Evolutionary conservation across 2,113 vertebrate species (phyloP), one percentile per base, ranked within the genome.

Genomic region (Leucopsar rothschildi): DNA sequence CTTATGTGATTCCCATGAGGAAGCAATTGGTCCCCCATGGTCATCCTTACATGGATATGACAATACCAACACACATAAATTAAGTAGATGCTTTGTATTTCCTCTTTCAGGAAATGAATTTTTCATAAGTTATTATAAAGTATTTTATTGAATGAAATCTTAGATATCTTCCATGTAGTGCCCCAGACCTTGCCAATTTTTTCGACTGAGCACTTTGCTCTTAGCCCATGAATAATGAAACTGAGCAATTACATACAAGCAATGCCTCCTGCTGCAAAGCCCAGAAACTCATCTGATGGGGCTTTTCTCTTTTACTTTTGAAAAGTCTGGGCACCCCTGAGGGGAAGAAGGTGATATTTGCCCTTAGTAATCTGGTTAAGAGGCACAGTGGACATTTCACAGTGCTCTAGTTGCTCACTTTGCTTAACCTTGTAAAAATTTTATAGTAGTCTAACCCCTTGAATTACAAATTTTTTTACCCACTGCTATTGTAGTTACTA

Each of bases 211-310:
- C 45, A 60, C 78, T 96, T 93, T 86, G 55, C 73, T 95, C 77
- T 68, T 85, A 37, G 49, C 12, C 89, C 93, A 84, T 88, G 80
- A 97, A 96, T 92, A 97, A 91, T 76, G 68, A 91, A 95, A 92
- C 31, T 21, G 73, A 96, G 78, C 78, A 93, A 86, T 92, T 88
- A 88, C 2, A 2, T 60, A 75, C 78, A 94, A 90, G 47, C 12
- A 82, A 95, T 84, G 66, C 64, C 87, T 96, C 93, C 85, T 80
- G 71, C 78, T 86, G 56, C 45, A 95, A 82, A 95, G 49, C 78
- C 57, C 60, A 86, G 86, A 91, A 89, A 93, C 80, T 94, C 92
- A 96, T 92, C 78, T 20, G 1, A 63, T 81, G 56, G 57, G 49
- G 53, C 27, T 83, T 91, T 94, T 93, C 70, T 80, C 35, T 90